These are phyloP conservation scores for Neocrepidodera transversa DNA, from an alignment of 2,888 invertebrate species.

Conservation along the genomic window DNA sequence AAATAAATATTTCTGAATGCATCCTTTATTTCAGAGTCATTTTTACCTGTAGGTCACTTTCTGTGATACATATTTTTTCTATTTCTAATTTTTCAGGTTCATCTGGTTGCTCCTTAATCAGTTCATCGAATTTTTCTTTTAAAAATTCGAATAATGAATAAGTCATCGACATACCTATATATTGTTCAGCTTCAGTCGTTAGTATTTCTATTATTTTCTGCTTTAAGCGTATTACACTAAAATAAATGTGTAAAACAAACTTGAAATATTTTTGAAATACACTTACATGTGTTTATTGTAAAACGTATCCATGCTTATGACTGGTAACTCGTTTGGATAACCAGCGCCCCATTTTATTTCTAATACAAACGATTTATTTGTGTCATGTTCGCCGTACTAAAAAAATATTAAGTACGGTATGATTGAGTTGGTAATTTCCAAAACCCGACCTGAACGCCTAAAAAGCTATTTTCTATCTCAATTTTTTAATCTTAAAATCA, in stretches of 20 bases:
- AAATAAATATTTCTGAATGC: background rate
- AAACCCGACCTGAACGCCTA: too few species aligned
- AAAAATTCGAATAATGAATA: conserved; percentile 91
- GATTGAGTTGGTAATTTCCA: too few species aligned
- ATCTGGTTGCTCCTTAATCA: conserved; percentile 77
- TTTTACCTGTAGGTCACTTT: conserved; percentile 46
- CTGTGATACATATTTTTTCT: conserved; percentile 64
- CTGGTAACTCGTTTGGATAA: conserved; percentile 86
- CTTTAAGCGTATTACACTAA: conserved; percentile 74
- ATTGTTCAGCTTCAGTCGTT: conserved; percentile 77
- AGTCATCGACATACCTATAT: conserved; percentile 92
- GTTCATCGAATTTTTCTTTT: conserved; percentile 79
- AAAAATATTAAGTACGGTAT: conserved; percentile 29
- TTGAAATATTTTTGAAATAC: conserved; percentile 25
- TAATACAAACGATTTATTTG: conserved; percentile 80
- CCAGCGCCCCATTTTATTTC: conserved; percentile 87
- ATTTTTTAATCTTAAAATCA: too few species aligned
- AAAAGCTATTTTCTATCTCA: too few species aligned
- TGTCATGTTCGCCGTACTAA: conserved; percentile 83
- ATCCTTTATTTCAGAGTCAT: conserved; percentile 6
- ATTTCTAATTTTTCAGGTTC: conserved; percentile 58
- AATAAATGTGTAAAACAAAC: conserved; percentile 3
- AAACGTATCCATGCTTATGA: conserved; percentile 86
- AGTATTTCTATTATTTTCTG: conserved; percentile 70
- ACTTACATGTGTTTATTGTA: conserved; percentile 93